These are phyloP conservation scores for Paradoxurus hermaphroditus DNA, from an alignment of 2,113 vertebrate species.

Conservation along the genomic window DNA sequence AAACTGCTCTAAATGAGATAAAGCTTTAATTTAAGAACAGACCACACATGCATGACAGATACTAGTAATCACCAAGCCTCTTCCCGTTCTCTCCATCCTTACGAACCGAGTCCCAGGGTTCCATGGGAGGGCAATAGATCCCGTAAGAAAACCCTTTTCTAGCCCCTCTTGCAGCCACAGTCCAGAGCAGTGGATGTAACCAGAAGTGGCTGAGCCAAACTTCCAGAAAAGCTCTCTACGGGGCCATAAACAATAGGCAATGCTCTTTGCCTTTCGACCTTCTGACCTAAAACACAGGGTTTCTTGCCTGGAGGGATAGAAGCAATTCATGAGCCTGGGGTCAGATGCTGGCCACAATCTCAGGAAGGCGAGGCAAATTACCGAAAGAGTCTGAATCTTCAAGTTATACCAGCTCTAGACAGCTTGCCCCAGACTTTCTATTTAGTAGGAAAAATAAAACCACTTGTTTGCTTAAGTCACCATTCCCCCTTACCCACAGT, in stretches of 20 bases:
- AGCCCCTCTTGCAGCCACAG: no score
- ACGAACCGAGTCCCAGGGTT: no score
- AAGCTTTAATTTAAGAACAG: no score
- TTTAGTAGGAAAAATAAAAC: constrained; percentile 1
- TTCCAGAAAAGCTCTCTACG: neutral
- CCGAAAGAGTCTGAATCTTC: neutral
- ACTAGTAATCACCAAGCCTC: no score
- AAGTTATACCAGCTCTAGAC: neutral
- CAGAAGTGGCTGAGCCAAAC: neutral
- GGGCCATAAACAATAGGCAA: neutral
- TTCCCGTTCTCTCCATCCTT: no score
- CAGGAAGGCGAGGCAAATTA: neutral
- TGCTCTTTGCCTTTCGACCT: neutral
- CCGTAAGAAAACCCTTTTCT: no score
- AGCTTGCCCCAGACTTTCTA: neutral
- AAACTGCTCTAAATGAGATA: no score
- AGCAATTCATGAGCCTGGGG: neutral
- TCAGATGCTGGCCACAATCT: neutral
- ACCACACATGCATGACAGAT: no score
- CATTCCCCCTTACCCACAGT: neutral
- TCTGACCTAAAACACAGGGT: neutral
- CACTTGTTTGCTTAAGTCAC: neutral
- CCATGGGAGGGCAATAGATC: no score
- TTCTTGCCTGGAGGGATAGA: neutral
- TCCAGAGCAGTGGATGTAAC: no score